phyloP scores from a whole-genome alignment of 2,113 vertebrate species.

The Neolamprologus kungweensis region DNA sequence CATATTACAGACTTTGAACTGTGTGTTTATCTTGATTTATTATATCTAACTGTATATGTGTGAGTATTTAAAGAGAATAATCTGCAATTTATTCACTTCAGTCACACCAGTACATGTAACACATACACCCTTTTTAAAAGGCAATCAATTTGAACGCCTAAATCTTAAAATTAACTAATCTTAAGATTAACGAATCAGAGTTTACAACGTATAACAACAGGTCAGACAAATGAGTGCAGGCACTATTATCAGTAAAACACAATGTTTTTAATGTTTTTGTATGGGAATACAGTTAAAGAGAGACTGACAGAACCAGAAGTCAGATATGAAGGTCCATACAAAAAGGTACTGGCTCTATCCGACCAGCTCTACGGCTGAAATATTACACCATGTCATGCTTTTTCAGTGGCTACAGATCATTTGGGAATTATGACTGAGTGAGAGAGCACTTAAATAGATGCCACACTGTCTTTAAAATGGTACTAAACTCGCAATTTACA shows the following conservation, averaged over 20 bases:
- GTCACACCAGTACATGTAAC: neutral
- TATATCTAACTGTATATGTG: neutral
- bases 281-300: neutral
- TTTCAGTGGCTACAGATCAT: neutral
- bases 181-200: neutral
- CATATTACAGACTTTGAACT: neutral
- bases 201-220: neutral
- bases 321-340: neutral
- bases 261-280: constrained; percentile 21
- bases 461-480: neutral
- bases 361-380: neutral
- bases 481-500: constrained; percentile 15
- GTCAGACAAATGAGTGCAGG: constrained; percentile 12
- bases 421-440: neutral
- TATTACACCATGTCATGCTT: neutral
- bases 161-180: neutral
- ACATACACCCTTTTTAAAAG: neutral
- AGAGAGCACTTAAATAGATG: constrained; percentile 16
- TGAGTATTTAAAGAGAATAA: neutral
- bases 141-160: neutral
- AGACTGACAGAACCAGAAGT: neutral
- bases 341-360: neutral
- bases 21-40: neutral
- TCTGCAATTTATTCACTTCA: neutral
- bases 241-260: neutral